Evolutionary conservation across 1,140 invertebrate genomes (phyloP).

Genomic region (Papilio aristodemus): DNA sequence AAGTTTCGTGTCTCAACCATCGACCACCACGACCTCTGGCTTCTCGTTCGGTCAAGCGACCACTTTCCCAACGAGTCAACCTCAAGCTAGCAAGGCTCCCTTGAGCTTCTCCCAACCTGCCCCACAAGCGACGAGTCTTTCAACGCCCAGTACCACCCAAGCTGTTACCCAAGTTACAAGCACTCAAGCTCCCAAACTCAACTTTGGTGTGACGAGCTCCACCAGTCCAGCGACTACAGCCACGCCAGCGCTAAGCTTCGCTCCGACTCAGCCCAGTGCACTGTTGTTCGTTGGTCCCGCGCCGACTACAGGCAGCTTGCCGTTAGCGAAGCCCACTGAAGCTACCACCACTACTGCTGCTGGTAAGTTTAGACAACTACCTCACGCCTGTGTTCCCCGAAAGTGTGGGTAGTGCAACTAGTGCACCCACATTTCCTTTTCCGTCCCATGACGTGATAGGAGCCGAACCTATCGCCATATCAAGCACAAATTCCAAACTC

Average conservation of each 20-base stretch:
- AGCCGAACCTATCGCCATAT: too few relatives aligned
- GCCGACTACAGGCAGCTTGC: not conserved
- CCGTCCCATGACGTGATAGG: too few relatives aligned
- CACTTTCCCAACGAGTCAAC: not conserved
- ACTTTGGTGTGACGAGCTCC: slow-evolving; percentile 23
- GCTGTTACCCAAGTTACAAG: slow-evolving; percentile 29
- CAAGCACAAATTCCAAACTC: too few relatives aligned
- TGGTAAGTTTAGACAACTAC: slow-evolving; percentile 6
- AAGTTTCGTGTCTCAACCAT: not conserved
- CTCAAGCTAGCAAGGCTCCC: not conserved
- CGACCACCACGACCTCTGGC: not conserved
- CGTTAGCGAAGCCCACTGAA: not conserved
- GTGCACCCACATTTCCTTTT: too few relatives aligned
- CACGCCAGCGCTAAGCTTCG: slow-evolving; percentile 16
- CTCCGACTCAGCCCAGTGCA: not conserved
- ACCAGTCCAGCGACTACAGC: slow-evolving; percentile 33
- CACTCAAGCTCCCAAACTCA: slow-evolving; percentile 21
- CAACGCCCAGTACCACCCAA: not conserved
- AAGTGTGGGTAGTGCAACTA: too few relatives aligned
- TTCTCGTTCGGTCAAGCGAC: slow-evolving; percentile 5
- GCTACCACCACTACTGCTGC: not conserved
- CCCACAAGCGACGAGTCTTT: not conserved
- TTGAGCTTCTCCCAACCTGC: not conserved
- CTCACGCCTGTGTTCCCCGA: too few relatives aligned
- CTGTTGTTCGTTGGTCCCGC: not conserved